Percentiles rank a stretch among this genome's conserved stretches.
phyloP scores from a whole-genome alignment of 2,888 invertebrate species.

The Nysson spinosus region DNA sequence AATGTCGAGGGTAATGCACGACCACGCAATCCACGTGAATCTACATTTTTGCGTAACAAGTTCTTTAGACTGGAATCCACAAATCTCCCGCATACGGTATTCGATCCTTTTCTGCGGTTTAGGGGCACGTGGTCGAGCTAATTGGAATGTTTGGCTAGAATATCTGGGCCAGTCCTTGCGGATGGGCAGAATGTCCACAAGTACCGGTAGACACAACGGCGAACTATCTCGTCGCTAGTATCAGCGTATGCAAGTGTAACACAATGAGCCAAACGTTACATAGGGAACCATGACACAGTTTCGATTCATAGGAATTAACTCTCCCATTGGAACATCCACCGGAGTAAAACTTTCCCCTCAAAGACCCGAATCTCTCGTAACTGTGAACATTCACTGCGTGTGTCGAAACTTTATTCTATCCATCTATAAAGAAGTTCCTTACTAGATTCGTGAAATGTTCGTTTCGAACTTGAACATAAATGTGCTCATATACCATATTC shows the following conservation, averaged over 20 bases:
- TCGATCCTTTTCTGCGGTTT: slow-evolving; percentile 52
- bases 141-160: slow-evolving; percentile 70
- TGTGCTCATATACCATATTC: too few relatives aligned
- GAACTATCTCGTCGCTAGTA: slow-evolving; percentile 18
- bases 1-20: too few relatives aligned
- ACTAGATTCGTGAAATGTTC: too few relatives aligned
- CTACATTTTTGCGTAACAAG: slow-evolving; percentile 34
- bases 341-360: too few relatives aligned
- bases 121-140: slow-evolving; percentile 60
- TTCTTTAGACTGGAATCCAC: slow-evolving; percentile 20
- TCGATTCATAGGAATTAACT: not conserved
- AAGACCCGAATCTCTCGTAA: not conserved
- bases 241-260: slow-evolving; percentile 9
- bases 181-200: slow-evolving; percentile 35
- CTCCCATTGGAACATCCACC: not conserved
- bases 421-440: too few relatives aligned
- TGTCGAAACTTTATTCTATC: slow-evolving; percentile 27
- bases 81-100: slow-evolving; percentile 48
- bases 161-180: slow-evolving; percentile 65
- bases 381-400: slow-evolving; percentile 3
- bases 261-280: too few relatives aligned
- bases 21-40: too few relatives aligned
- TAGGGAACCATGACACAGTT: not conserved
- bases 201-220: slow-evolving; percentile 13
- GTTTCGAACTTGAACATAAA: too few relatives aligned